Evolutionary conservation across 1,140 invertebrate species (phyloP).

Genomic region (Bombus waltoni): DNA sequence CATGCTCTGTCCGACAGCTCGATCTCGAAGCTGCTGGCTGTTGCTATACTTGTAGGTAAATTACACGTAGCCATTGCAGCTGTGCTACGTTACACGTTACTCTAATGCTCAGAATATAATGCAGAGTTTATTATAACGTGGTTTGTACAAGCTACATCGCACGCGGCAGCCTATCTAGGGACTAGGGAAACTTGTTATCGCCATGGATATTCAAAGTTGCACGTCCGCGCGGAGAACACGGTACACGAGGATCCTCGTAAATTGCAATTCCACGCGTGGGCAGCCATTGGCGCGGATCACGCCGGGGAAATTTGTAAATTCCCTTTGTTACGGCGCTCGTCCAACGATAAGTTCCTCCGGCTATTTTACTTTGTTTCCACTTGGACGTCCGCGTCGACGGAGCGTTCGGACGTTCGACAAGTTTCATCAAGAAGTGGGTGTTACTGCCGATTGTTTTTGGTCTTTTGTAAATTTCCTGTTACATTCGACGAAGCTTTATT

Average conservation of each 20-base stretch:
- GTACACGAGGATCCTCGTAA: slow-evolving; percentile 11
- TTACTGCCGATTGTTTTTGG: not conserved
- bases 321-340: slow-evolving; percentile 30
- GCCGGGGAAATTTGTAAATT: slow-evolving; percentile 58
- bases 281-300: slow-evolving; percentile 10
- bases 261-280: slow-evolving; percentile 53
- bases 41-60: slow-evolving; percentile 9
- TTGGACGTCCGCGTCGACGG: not conserved
- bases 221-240: not conserved
- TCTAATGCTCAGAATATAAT: slow-evolving; percentile 68
- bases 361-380: slow-evolving; percentile 3
- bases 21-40: not conserved
- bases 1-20: not conserved
- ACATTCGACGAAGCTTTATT: not conserved
- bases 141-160: slow-evolving; percentile 32
- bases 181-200: slow-evolving; percentile 61
- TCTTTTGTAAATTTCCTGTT: not conserved
- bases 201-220: slow-evolving; percentile 33
- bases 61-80: slow-evolving; percentile 19
- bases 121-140: slow-evolving; percentile 76
- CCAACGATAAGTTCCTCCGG: not conserved
- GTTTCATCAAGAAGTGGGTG: no score
- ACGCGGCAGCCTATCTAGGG: slow-evolving; percentile 58
- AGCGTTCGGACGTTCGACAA: not conserved
- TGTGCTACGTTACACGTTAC: no score